Evolutionary conservation across 2,888 invertebrate genomes (phyloP), one percentile per base, ranked within the genome.

Genomic region (Lochmaea crataegi): DNA sequence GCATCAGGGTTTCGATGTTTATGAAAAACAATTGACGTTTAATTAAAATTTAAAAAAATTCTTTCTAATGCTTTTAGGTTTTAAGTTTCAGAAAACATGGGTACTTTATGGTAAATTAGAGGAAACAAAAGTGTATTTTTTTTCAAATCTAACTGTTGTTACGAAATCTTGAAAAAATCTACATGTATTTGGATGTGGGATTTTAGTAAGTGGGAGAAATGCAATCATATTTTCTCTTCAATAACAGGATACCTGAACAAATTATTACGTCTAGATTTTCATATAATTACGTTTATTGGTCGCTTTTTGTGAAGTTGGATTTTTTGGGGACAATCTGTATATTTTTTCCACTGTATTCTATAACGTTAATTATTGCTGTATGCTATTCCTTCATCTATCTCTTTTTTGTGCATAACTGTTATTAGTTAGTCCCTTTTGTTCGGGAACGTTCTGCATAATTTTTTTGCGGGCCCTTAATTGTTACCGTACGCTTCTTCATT

Each of bases 1-100:
- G 82, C 83, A 80, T 84, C 84, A 83, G 83, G 83, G 84, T 84
- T 45, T 83, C 81, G 77, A 75, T 72, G 72, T 79, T 76, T 63
- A 71, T 38, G 32, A 48, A 68, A 74, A 76, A 73, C 75, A 73
- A 72, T 76, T 72, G 76, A 78, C 76, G 74, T 78, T 78, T 72
- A 74, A 74, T 38, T 38, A 77, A 51, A 51, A 51, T 51, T 6
- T 12, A 14, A 32, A 53, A 75, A 77, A 66, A 63, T 73, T 75
- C 75, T 78, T 75, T 75, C 74, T 72, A 75, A 74, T 73, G 75
- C 76, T 77, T 78, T 67, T 79, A 77, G 76, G 65, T 76, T 79
- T 76, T 80, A 80, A 77, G 77, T 77, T 79, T 77, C 75, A 73
- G 71, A 74, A 69, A 74, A 76, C 77, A 75, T 80, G 75, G 66